Percentiles rank a stretch among this genome's conserved stretches.
These are phyloP conservation scores for Drosophila koepferae DNA, from an alignment of 2,888 invertebrate genomes.

Conservation along the genomic window DNA sequence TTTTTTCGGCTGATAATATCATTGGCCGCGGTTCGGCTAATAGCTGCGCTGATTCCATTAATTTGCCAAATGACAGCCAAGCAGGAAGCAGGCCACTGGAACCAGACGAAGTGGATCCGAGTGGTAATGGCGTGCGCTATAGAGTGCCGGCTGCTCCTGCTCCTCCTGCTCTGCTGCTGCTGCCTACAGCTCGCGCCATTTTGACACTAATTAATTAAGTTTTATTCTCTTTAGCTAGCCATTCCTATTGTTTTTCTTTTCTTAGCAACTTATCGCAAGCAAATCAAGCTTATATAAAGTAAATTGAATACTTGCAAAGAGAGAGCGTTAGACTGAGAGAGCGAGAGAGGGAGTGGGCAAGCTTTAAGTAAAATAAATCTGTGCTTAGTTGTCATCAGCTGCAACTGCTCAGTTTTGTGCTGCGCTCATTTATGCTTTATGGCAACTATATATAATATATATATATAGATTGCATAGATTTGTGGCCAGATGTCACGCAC, in stretches of 20 bases:
- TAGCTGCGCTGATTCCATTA: conserved; percentile 79
- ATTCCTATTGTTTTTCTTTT: conserved; percentile 18
- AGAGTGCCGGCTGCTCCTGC: background rate
- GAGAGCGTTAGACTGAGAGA: background rate
- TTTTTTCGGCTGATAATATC: conserved; percentile 44
- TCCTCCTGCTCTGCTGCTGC: conserved; percentile 4
- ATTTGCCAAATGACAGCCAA: conserved; percentile 76
- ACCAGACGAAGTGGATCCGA: conserved; percentile 24
- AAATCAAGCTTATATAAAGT: conserved; percentile 42
- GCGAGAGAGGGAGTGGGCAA: too few species aligned
- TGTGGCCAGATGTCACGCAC: conserved; percentile 56
- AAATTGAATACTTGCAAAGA: conserved; percentile 9
- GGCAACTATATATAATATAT: conserved; percentile 23
- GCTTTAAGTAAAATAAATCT: conserved; percentile 5
- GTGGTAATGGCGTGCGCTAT: conserved; percentile 10
- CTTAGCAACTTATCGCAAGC: conserved; percentile 36
- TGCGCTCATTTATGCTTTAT: conserved; percentile 41
- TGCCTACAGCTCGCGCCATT: conserved; percentile 51
- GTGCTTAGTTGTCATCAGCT: background rate
- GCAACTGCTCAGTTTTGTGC: background rate
- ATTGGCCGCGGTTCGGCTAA: conserved; percentile 61
- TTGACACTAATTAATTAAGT: conserved; percentile 79
- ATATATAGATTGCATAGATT: conserved; percentile 52
- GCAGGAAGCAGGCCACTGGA: conserved; percentile 30
- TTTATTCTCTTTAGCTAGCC: conserved; percentile 40